Evolutionary conservation across 2,888 invertebrate species (phyloP).

Genomic region (Globia sparganii): DNA sequence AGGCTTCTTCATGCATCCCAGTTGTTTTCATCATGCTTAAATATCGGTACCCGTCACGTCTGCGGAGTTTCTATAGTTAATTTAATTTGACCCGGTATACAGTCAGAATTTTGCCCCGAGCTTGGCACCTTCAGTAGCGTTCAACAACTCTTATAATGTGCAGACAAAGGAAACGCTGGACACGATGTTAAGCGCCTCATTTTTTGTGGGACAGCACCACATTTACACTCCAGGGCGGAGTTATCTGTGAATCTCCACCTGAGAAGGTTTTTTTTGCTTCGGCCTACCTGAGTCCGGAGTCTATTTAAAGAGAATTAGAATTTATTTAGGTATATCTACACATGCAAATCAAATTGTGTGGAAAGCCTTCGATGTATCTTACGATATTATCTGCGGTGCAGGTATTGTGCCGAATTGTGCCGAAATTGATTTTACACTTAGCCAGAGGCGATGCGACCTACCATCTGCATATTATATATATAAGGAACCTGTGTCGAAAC

Average conservation of each 20-base stretch:
- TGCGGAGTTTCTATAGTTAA: too few relatives aligned
- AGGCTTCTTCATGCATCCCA: too few relatives aligned
- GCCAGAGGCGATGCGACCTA: slow-evolving; percentile 62
- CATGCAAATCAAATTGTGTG: slow-evolving; percentile 58
- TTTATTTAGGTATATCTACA: neutral
- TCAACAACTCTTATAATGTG: too few relatives aligned
- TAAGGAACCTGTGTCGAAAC: slow-evolving; percentile 15
- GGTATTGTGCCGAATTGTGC: slow-evolving; percentile 77
- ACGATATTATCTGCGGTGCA: slow-evolving; percentile 66
- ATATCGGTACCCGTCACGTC: too few relatives aligned
- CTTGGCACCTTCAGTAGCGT: too few relatives aligned
- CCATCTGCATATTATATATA: slow-evolving; percentile 20
- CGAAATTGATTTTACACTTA: slow-evolving; percentile 82
- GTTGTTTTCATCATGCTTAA: too few relatives aligned
- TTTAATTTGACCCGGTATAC: too few relatives aligned
- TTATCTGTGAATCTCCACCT: neutral
- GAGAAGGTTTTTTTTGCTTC: neutral
- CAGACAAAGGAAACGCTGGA: too few relatives aligned
- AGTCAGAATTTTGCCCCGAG: too few relatives aligned
- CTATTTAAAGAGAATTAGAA: neutral
- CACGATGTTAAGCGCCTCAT: too few relatives aligned
- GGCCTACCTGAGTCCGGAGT: neutral
- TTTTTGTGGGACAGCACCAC: too few relatives aligned
- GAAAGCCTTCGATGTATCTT: slow-evolving; percentile 58
- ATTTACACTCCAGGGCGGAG: too few relatives aligned